Percentiles rank a stretch among this genome's conserved stretches.
phyloP scores from a whole-genome alignment of 2,797 vertebrate genomes.

The Platalea minor region DNA sequence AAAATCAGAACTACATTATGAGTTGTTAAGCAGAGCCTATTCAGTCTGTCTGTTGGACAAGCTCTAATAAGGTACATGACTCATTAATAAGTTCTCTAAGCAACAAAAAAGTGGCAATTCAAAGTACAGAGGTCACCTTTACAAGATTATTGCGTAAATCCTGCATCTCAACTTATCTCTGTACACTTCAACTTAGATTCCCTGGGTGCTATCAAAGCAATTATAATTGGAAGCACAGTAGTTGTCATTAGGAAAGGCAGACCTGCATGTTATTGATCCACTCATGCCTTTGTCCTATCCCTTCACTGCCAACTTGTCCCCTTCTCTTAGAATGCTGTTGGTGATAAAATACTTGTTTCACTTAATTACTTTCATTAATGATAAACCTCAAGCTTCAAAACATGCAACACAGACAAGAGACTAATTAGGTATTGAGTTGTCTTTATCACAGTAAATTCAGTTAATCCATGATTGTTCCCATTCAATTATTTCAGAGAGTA shows the following conservation, averaged over 20 bases:
- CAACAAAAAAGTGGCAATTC: neutral
- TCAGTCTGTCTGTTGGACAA: neutral
- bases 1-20: neutral
- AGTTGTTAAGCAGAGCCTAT: neutral
- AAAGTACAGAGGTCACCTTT: neutral
- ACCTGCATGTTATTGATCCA: slow-evolving; percentile 36
- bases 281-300: neutral
- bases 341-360: slow-evolving; percentile 36
- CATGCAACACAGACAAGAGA: slow-evolving; percentile 1
- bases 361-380: slow-evolving; percentile 54
- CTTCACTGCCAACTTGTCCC: neutral
- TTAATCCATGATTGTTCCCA: neutral
- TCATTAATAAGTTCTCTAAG: neutral
- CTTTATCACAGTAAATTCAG: slow-evolving; percentile 3
- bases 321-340: neutral
- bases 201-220: neutral
- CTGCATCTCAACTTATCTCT: neutral
- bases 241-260: slow-evolving; percentile 5
- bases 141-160: neutral
- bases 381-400: slow-evolving; percentile 25
- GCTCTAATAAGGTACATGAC: neutral
- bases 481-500: neutral
- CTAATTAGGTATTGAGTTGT: slow-evolving; percentile 31
- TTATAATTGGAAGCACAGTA: neutral
- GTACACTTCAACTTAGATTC: neutral